A percentile compares a stretch with the other conserved stretches of the same genome.
Evolutionary conservation across 2,888 invertebrate species (phyloP).

Genomic region (Amphimallon solstitiale): DNA sequence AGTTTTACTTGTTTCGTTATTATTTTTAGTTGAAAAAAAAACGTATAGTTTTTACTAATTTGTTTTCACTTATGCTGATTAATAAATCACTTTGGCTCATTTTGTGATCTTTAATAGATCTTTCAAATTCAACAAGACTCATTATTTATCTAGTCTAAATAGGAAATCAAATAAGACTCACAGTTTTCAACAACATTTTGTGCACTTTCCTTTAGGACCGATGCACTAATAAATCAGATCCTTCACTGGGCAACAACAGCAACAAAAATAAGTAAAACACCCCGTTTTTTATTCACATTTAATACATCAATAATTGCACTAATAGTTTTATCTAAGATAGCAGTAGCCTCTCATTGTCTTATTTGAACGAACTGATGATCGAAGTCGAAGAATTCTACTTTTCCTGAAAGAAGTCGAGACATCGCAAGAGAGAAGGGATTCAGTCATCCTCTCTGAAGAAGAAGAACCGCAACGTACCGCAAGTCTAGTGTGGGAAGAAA

Average conservation of each 20-base stretch:
- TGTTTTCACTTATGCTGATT: no score
- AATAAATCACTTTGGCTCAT: no score
- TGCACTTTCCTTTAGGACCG: neutral
- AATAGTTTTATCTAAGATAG: constrained; percentile 9
- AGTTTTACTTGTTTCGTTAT: no score
- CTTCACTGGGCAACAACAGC: constrained; percentile 27
- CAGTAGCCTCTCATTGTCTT: constrained; percentile 18
- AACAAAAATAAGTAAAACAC: constrained; percentile 24
- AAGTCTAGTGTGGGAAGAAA: constrained; percentile 38
- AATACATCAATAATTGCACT: neutral
- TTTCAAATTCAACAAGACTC: no score
- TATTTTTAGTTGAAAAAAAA: no score
- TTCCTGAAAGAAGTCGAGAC: constrained; percentile 22
- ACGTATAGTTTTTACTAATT: no score
- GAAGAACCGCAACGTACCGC: constrained; percentile 6
- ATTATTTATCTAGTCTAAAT: no score
- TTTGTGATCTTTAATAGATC: no score
- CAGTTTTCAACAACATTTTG: constrained; percentile 36
- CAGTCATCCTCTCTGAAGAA: constrained; percentile 1
- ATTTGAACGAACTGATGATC: constrained; percentile 17
- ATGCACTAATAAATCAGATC: constrained; percentile 7
- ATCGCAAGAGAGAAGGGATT: constrained; percentile 12
- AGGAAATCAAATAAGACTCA: constrained; percentile 23
- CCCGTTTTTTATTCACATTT: constrained; percentile 26
- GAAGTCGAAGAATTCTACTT: constrained; percentile 29